Evolutionary conservation across 2,113 vertebrate species (phyloP), one percentile per base, ranked within the genome.

Genomic region (Forbesichthys papilliferus): DNA sequence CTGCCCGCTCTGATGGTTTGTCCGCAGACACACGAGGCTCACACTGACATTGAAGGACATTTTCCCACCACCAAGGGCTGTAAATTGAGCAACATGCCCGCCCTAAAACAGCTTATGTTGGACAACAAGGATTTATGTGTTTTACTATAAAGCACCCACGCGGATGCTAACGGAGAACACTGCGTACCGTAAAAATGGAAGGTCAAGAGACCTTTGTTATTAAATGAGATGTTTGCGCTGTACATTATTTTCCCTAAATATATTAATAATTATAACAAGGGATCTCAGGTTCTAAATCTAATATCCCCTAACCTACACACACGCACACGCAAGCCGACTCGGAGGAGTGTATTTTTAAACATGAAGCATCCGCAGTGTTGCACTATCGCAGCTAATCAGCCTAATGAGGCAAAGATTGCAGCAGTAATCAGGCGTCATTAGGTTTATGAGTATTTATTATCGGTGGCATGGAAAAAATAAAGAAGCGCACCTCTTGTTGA

Each of bases 371-470:
- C 86, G 80, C 84, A 73, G 79, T 80, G 80, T 90, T 91, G 82
- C 88, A 84, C 87, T 81, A 87, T 87, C 88, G 88, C 80, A 90
- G 90, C 88, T 93, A 93, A 93, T 93, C 91, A 92, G 91, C 89
- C 87, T 93, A 94, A 94, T 93, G 93, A 93, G 91, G 81, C 93
- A 92, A 91, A 92, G 88, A 93, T 92, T 93, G 93, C 91, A 84
- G 90, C 87, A 88, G 91, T 92, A 93, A 93, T 93, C 92, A 93
- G 90, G 92, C 90, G 81, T 92, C 92, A 93, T 94, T 93, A 93
- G 88, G 86, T 92, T 93, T 91, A 93, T 93, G 91, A 93, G 92
- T 92, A 92, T 94, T 94, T 93, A 93, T 94, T 94, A 91, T 92
- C 89, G 76, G 87, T 89, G 86, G 90, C 87, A 84, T 74, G 81